These are phyloP conservation scores for Muraenolepis orangiensis DNA, from an alignment of 2,797 vertebrate genomes.

Conservation along the genomic window DNA sequence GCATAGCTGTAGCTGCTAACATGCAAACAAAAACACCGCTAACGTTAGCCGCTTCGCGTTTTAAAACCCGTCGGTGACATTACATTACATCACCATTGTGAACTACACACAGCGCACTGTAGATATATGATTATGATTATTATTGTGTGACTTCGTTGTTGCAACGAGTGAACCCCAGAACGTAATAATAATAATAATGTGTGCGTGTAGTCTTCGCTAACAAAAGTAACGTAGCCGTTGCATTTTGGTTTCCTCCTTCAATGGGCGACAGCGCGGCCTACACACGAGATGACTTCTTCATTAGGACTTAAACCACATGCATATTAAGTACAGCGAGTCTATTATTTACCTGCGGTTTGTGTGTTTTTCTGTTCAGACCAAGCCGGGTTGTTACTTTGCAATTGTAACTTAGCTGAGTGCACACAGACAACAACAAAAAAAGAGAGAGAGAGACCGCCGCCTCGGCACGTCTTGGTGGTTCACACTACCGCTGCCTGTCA, in stretches of 20 bases:
- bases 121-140: not conserved
- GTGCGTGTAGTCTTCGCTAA: not conserved
- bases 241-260: not conserved
- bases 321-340: not conserved
- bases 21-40: not conserved
- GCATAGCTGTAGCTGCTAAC: not conserved
- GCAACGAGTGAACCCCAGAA: not conserved
- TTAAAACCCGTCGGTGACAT: not conserved
- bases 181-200: not conserved
- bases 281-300: not conserved
- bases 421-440: slow-evolving; percentile 58
- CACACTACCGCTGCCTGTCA: not conserved
- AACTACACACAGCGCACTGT: not conserved
- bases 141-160: not conserved
- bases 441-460: slow-evolving; percentile 13
- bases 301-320: not conserved
- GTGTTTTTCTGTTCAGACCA: slow-evolving; percentile 36
- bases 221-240: not conserved
- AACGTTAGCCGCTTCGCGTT: not conserved
- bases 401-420: slow-evolving; percentile 15
- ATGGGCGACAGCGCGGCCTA: not conserved
- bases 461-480: not conserved
- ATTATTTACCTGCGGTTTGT: slow-evolving; percentile 67
- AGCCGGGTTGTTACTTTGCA: slow-evolving; percentile 21
- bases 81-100: not conserved